Conservation (phyloP, 2,888 invertebrate genomes). For the Helicoverpa assulta region DNA sequence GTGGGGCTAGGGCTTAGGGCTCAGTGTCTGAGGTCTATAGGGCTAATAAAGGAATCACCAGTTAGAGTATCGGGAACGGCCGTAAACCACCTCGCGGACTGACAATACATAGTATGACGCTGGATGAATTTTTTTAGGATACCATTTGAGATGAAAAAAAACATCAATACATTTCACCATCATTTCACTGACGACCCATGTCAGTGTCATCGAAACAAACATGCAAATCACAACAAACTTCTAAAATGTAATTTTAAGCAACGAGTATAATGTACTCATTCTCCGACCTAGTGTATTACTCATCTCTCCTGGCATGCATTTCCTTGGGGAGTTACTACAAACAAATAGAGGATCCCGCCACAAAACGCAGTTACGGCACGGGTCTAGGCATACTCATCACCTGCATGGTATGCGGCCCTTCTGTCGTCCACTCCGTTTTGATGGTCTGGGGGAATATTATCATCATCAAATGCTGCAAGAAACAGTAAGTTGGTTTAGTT, state of each 20-base stretch:
- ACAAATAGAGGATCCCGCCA: slow-evolving; percentile 84
- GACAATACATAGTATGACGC: not conserved
- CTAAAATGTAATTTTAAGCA: slow-evolving; percentile 33
- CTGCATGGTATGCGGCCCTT: slow-evolving; percentile 90
- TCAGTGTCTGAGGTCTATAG: too few relatives aligned
- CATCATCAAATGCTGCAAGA: slow-evolving; percentile 90
- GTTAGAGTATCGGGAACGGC: too few relatives aligned
- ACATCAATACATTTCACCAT: too few relatives aligned
- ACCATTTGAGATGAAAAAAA: slow-evolving; percentile 6
- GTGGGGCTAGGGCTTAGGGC: too few relatives aligned
- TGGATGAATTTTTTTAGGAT: not conserved
- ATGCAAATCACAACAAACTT: slow-evolving; percentile 30
- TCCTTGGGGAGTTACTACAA: slow-evolving; percentile 91
- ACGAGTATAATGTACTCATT: slow-evolving; percentile 58
- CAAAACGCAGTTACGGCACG: slow-evolving; percentile 91
- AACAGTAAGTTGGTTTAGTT: slow-evolving; percentile 83
- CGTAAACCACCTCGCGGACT: too few relatives aligned
- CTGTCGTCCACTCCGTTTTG: slow-evolving; percentile 90
- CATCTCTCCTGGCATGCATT: slow-evolving; percentile 85
- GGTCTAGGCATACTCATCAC: slow-evolving; percentile 90
- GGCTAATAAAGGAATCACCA: too few relatives aligned
- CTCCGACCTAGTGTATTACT: slow-evolving; percentile 71
- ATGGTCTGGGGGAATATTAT: slow-evolving; percentile 91
- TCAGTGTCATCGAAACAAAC: slow-evolving; percentile 35
- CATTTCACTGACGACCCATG: slow-evolving; percentile 9